Conservation (phyloP, 2,888 invertebrate species). For the Atethmia centrago region DNA sequence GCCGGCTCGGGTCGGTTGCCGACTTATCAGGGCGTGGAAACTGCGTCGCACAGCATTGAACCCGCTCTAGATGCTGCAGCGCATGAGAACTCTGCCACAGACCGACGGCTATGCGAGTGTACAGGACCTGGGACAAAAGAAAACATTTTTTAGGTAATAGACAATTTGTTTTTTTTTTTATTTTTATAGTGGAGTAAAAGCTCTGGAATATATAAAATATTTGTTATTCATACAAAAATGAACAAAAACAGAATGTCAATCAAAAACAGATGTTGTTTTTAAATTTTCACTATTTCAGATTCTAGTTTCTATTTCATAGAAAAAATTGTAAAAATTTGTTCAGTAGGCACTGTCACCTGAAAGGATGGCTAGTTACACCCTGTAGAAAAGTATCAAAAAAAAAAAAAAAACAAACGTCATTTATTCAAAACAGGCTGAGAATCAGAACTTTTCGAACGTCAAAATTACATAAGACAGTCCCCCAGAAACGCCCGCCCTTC, state of each 20-base stretch:
- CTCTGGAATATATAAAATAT: background rate
- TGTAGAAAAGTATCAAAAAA: background rate
- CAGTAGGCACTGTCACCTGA: background rate
- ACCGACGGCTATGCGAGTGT: constrained; percentile 95
- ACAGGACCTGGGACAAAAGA: constrained; percentile 91
- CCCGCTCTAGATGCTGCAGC: constrained; percentile 87
- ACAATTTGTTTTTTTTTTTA: background rate
- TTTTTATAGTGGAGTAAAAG: too few relatives aligned
- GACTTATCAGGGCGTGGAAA: constrained; percentile 79
- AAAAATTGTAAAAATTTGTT: background rate
- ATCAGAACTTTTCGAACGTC: too few relatives aligned
- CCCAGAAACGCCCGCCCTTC: too few relatives aligned
- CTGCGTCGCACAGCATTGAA: constrained; percentile 84
- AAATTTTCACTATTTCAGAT: background rate
- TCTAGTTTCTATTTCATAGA: background rate
- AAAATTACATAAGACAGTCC: too few relatives aligned
- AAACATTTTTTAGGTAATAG: background rate
- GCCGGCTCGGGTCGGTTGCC: constrained; percentile 78
- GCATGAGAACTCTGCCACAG: constrained; percentile 95
- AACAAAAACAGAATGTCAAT: background rate
- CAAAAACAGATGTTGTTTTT: background rate
- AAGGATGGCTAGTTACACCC: background rate
- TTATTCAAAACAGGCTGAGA: too few relatives aligned
- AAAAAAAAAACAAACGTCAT: too few relatives aligned
- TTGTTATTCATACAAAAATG: background rate